Base-by-base conservation (phyloP, 2,888 invertebrate species). In the Phorcus lineatus region DNA sequence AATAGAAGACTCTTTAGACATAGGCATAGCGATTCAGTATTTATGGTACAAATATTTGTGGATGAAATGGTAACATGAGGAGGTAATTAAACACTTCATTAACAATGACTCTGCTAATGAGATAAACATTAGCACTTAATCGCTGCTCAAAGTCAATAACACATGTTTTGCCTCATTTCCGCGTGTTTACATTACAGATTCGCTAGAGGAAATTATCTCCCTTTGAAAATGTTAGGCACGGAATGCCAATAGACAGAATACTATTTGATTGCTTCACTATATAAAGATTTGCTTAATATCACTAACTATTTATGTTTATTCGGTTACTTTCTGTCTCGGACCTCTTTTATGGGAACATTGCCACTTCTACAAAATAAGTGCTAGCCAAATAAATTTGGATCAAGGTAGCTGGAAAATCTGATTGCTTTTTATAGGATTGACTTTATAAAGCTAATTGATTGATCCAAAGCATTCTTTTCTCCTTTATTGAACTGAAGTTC, bases 81-180 rank as follows among this genome's bases (percentile, higher is more conserved):
- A 70, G 70, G 19, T 40, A 70, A 19, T 70, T 70, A 70, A 70
- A 70, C 40, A 17, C 70, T 40, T 70, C 70, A 70, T 70, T 70
- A 70, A 36, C 36, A 31, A 17, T 70, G 70, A 31, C 19, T 36
- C 19, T 11, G 17, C 40, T 70, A 31, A 70, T 40, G 70, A 31
- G 70, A 70, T 19, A 31, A 70, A 36, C 70, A 70, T 70, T 70
- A n/a, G 70, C 31, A 31, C 31, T 36, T 70, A 19, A 70, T 31
- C 31, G 40, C 19, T 36, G 31, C 70, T 36, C 28, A 19, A 67
- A 70, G 70, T 70, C 70, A 19, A 70, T 70, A 36, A 28, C 28
- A 28, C 62, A 36, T 70, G 19, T 70, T 31, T 36, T 19, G 70
- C 36, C 36, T 70, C 70, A 70, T 70, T 70, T 17, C 19, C 28